phyloP scores from a whole-genome alignment of 2,888 invertebrate species.

The Augochlorella aurata region DNA sequence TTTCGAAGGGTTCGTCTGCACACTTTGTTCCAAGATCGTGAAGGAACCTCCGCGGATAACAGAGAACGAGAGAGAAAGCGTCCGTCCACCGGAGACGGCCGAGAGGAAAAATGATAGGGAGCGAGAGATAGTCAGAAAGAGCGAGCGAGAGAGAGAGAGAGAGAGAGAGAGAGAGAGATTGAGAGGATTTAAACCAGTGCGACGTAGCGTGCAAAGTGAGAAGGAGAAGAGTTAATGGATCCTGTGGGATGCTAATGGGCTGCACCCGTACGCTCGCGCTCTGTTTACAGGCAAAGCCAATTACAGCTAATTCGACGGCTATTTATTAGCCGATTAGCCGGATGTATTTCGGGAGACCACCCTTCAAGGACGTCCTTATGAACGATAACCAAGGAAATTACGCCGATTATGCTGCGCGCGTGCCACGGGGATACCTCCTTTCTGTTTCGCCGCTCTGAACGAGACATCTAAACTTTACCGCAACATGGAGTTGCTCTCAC shows the following conservation, averaged over 20 bases:
- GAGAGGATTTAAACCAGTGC: slow-evolving; percentile 51
- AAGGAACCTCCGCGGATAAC: background rate
- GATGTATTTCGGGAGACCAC: slow-evolving; percentile 59
- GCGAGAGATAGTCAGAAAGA: slow-evolving; percentile 11
- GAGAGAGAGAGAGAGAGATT: background rate
- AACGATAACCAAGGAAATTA: slow-evolving; percentile 35
- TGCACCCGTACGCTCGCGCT: slow-evolving; percentile 56
- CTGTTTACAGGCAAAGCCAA: slow-evolving; percentile 69
- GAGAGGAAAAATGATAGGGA: background rate
- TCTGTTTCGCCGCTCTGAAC: background rate
- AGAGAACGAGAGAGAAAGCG: background rate
- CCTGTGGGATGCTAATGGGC: slow-evolving; percentile 74
- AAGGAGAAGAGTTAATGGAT: slow-evolving; percentile 68
- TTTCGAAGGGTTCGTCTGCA: slow-evolving; percentile 43
- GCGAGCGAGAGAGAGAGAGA: background rate
- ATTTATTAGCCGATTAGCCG: slow-evolving; percentile 68
- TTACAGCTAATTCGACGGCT: slow-evolving; percentile 67
- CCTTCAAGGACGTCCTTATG: slow-evolving; percentile 57
- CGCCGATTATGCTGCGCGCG: slow-evolving; percentile 16
- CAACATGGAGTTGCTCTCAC: background rate
- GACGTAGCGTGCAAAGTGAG: slow-evolving; percentile 56
- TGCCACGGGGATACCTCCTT: background rate
- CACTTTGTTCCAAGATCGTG: slow-evolving; percentile 40
- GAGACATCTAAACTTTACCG: background rate
- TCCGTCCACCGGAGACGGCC: background rate